Evolutionary conservation across 2,113 vertebrate genomes (phyloP), one percentile per base, ranked within the genome.

Genomic region (Sterrhoptilus dennistouni): DNA sequence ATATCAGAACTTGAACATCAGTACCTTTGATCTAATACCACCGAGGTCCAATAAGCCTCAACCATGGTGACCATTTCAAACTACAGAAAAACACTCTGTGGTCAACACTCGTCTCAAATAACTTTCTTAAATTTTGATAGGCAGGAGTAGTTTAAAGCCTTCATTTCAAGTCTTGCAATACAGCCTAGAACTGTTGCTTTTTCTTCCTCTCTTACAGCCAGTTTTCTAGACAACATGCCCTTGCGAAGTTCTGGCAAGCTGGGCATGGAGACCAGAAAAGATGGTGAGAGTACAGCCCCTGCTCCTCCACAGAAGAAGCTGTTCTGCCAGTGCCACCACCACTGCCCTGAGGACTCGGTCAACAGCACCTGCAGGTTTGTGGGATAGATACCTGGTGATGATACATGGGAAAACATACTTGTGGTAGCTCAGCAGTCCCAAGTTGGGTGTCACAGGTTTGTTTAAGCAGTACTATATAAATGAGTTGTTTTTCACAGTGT

Each of bases 281-380:
- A 98, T 7, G 94, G 97, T 25, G 98, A 98, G 88, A 98, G 98
- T 81, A 97, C 98, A 0, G 98, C 97, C 68, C 95, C 99, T 52
- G 97, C 98, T 42, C 98, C 98, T 61, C 98, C 98, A 12, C 98
- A 98, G 85, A 98, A 98, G 96, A 95, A 98, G 56, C 97, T 99
- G 83, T 98, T 97, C 96, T 99, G 99, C 82, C 98, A 99, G 96
- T 99, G 99, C 94, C 98, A 99, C 82, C 99, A 99, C 93, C 98
- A 99, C 66, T 99, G 99, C 90, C 99, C 99, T 1, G 99, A 99
- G 70, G 99, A 99, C 86, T 98, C 99, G 0, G 98, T 97, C 93
- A 99, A 99, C 97, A 99, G 98, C 94, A 99, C 99, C n/a, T 99
- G 99, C 99, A 99, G 98, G 99, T 99, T 92, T 71, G 98, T 98